Evolutionary conservation across 2,888 invertebrate species (phyloP), one percentile per base, ranked within the genome.

Genomic region (Drymonia ruficornis): DNA sequence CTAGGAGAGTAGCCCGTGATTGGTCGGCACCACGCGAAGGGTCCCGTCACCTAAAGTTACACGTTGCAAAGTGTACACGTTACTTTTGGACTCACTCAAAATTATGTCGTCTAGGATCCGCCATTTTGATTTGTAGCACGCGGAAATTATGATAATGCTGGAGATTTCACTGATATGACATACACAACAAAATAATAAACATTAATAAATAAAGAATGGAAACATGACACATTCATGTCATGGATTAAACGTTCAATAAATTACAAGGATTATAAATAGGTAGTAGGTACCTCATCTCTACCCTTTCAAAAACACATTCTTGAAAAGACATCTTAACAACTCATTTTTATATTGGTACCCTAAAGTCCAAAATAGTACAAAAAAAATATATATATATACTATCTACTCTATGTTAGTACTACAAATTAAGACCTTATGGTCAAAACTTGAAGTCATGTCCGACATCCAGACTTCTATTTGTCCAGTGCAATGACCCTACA

Each of bases 41-140:
- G 75, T 72, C 74, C 75, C 64, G 63, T 57, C 51, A 50, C 55
- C 54, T 49, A 58, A 61, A 70, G 7, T 4, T 23, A 23, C 7
- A 6, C 61, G 60, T 54, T 64, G 68, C 68, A 67, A 56, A 55
- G 57, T 57, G 49, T 52, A 61, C 53, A 58, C 54, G 57, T 62
- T 67, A 64, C 68, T 64, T 65, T 72, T 73, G 47, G 28, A 67
- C 55, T 61, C 53, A 59, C 59, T 59, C 61, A 56, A 66, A 70
- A 61, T 60, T 59, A 63, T 65, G 67, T 64, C 64, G 66, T 62
- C 66, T 69, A 67, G 62, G 61, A 72, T 75, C 78, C 79, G 80
- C 79, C 79, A 80, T 80, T 76, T 80, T 80, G 80, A 72, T 67
- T 71, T 62, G 55, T 49, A 42, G 61, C 55, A 61, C 60, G 60